Base-by-base conservation (phyloP, 2,797 vertebrate species). In the Anguilla obscura region DNA sequence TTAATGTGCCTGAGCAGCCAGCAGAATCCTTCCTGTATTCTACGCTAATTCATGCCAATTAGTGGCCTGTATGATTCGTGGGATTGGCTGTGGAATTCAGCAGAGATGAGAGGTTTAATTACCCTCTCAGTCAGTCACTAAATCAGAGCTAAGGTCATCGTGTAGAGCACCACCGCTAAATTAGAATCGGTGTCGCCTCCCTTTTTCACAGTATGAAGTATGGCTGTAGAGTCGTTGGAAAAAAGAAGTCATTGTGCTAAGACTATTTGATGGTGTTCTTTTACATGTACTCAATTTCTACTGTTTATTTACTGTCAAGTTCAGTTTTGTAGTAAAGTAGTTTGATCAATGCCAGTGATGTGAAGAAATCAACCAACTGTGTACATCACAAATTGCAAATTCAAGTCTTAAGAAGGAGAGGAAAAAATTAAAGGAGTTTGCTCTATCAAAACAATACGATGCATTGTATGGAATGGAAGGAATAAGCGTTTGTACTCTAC, bases 31-130 rank as follows among this genome's bases (percentile, higher is more conserved):
- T 60, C 84, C 86, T 87, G 63, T 69, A 86, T 89, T 90, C 63
- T 86, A 74, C 40, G 88, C 88, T 89, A 89, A 91, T 89, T 89
- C 85, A 80, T 88, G 83, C 91, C 88, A 90, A 88, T 90, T 90
- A 90, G 90, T 83, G 76, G 85, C 27, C 54, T 87, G 85, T 87
- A 52, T 79, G 87, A 89, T 85, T 85, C 74, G 36, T 86, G 86
- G 87, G 84, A 90, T 87, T 91, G 85, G 69, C 80, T 86, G 33
- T 7, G 48, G 84, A 85, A 83, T 74, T 76, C 71, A 10, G 16
- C 56, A 63, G 74, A 9, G 83, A 88, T 76, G 84, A 84, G 88
- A 87, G 87, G 87, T 84, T 89, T 89, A 90, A 91, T 90, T 89
- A 89, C 45, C 79, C 88, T 88, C 85, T 86, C 88, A 88, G 88